These are phyloP conservation scores for Biston betularia DNA, from an alignment of 2,888 invertebrate species.

Conservation along the genomic window DNA sequence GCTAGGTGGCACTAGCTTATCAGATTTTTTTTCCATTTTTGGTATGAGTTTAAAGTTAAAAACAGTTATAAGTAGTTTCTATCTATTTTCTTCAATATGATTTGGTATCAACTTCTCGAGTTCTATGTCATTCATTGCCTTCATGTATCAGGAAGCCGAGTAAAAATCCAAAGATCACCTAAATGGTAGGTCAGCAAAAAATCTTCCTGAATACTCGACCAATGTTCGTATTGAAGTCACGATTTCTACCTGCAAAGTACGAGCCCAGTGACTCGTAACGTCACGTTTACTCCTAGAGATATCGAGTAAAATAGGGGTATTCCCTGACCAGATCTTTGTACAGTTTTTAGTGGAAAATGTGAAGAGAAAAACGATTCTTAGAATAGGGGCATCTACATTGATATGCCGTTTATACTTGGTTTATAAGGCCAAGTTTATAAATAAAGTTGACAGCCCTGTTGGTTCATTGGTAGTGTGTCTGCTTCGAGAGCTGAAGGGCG, in stretches of 20 bases:
- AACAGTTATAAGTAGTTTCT: too few species aligned
- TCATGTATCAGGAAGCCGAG: background rate
- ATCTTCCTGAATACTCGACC: slow-evolving; percentile 7
- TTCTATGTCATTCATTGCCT: background rate
- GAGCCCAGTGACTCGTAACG: slow-evolving; percentile 21
- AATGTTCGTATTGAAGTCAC: slow-evolving; percentile 33
- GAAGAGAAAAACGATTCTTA: background rate
- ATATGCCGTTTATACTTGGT: background rate
- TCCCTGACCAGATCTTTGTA: slow-evolving; percentile 16
- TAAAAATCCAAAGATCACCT: background rate
- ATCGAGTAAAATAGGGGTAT: slow-evolving; percentile 12
- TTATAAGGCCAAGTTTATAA: too few species aligned
- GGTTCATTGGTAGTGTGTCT: too few species aligned
- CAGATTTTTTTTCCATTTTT: too few species aligned
- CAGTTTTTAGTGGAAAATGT: slow-evolving; percentile 14
- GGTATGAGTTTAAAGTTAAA: too few species aligned
- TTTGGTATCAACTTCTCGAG: background rate
- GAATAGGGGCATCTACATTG: background rate
- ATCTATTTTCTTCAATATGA: too few species aligned
- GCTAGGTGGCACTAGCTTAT: too few species aligned
- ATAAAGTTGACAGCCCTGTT: too few species aligned
- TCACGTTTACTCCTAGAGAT: slow-evolving; percentile 23
- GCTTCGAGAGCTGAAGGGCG: too few species aligned
- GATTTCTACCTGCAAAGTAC: slow-evolving; percentile 17
- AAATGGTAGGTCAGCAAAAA: slow-evolving; percentile 17